Conservation (phyloP, 2,113 vertebrate genomes). For the Erpornis zantholeuca region DNA sequence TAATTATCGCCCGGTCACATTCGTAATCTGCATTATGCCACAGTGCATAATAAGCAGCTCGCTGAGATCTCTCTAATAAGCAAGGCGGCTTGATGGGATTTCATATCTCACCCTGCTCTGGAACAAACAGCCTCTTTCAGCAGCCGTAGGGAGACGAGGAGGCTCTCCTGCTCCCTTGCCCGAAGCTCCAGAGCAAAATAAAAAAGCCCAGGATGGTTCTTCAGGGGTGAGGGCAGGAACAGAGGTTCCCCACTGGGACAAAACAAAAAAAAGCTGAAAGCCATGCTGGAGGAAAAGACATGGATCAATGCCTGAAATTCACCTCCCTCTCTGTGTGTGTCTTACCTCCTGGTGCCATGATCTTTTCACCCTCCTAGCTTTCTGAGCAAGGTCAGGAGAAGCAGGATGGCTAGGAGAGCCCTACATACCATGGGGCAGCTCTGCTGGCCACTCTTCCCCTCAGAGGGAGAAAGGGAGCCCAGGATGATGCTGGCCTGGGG, state of each 20-base stretch:
- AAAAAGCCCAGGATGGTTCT: not conserved
- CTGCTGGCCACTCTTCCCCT: not conserved
- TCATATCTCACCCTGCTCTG: conserved; percentile 54
- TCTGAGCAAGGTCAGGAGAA: not conserved
- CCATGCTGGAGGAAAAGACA: not conserved
- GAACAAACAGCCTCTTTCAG: conserved; percentile 55
- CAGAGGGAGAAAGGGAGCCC: not conserved
- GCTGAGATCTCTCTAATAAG: conserved; percentile 67
- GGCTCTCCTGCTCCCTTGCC: not conserved
- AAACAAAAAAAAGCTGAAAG: not conserved
- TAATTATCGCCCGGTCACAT: conserved; percentile 74
- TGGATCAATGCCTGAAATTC: not conserved
- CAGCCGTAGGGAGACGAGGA: not conserved
- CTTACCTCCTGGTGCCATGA: not conserved
- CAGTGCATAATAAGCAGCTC: conserved; percentile 69
- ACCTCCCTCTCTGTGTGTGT: rapidly evolving
- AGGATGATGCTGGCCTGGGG: rapidly evolving
- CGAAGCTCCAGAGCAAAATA: not conserved
- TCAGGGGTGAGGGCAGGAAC: not conserved
- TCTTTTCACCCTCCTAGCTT: not conserved
- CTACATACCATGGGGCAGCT: not conserved
- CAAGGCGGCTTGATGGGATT: conserved; percentile 57
- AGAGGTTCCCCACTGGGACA: not conserved
- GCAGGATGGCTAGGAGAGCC: not conserved
- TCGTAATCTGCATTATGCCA: conserved; percentile 71